Base-by-base conservation (phyloP, 2,113 vertebrate species). In the Sinocyclocheilus anshuiensis region DNA sequence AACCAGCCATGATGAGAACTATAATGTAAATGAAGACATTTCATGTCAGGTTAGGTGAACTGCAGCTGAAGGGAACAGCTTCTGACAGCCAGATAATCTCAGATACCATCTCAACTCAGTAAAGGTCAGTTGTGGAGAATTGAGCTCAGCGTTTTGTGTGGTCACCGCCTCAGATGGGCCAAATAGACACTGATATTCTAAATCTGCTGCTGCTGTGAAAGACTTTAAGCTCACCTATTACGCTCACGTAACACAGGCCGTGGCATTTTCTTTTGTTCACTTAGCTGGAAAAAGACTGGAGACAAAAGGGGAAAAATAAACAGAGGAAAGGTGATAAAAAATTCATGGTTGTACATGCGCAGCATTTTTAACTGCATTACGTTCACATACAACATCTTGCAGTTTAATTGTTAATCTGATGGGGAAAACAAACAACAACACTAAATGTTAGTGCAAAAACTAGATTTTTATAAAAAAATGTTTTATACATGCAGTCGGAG, bases 241-340 rank as follows among this genome's bases (percentile, higher is more conserved):
- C 12, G 26, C n/a, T 53, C 79, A 26, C 15, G 48, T 53, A 90
- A 90, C 88, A 88, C 77, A 84, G 78, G 45, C 45, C 42, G 7
- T 9, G 42, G 89, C 87, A 83, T 85, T 36, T 91, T 90, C 82
- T 88, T 90, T 92, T 90, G 76, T 83, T 80, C 65, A 36, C 22
- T 57, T 61, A 84, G 39, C 13, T 50, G 74, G 57, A 65, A 83
- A 83, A 78, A 89, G 89, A 88, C 75, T 48, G 2, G 81, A 63
- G 88, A 71, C 86, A 89, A 88, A 85, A 75, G 83, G 89, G 55
- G 90, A 75, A 88, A 90, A 91, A 91, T 84, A 90, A 93, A 93
- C 86, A 89, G 85, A 92, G 76, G 67, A 50, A 74, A 67, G 57
- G 83, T 84, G 85, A 90, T 89, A 87, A 92, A 92, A 90, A 88